Conservation (phyloP, 1,140 invertebrate genomes). For the Halictus rubicundus region DNA sequence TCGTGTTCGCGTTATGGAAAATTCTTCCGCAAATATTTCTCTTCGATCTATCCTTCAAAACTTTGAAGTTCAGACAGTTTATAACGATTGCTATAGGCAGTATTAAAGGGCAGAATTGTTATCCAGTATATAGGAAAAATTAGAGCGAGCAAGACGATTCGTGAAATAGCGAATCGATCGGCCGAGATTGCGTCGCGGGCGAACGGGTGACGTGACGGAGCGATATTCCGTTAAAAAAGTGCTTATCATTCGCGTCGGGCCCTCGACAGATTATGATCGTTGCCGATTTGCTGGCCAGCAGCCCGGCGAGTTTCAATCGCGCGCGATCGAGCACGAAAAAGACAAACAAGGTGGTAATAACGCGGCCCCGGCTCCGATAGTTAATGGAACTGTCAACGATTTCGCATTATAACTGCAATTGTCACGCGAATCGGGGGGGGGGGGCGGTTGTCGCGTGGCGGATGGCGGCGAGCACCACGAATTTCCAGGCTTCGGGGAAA, state of each 20-base stretch:
- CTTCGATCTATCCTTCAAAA: too few species aligned
- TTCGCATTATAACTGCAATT: slow-evolving; percentile 51
- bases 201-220: background rate
- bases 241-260: slow-evolving; percentile 10
- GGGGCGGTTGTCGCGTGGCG: too few species aligned
- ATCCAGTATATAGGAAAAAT: too few species aligned
- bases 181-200: background rate
- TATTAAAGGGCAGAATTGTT: too few species aligned
- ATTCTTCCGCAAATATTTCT: too few species aligned
- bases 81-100: too few species aligned
- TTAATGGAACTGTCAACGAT: slow-evolving; percentile 54
- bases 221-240: slow-evolving; percentile 16
- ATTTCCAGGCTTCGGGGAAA: slow-evolving; percentile 14
- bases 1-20: too few species aligned
- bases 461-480: background rate
- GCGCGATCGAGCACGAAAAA: slow-evolving; percentile 50
- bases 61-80: too few species aligned
- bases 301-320: slow-evolving; percentile 39
- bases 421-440: slow-evolving; percentile 28
- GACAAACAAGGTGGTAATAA: slow-evolving; percentile 54
- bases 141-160: too few species aligned
- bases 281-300: slow-evolving; percentile 35
- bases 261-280: slow-evolving; percentile 46
- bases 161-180: background rate
- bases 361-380: slow-evolving; percentile 33